Conservation (phyloP, 1,140 invertebrate species). For the Sycophaga agraensis region DNA sequence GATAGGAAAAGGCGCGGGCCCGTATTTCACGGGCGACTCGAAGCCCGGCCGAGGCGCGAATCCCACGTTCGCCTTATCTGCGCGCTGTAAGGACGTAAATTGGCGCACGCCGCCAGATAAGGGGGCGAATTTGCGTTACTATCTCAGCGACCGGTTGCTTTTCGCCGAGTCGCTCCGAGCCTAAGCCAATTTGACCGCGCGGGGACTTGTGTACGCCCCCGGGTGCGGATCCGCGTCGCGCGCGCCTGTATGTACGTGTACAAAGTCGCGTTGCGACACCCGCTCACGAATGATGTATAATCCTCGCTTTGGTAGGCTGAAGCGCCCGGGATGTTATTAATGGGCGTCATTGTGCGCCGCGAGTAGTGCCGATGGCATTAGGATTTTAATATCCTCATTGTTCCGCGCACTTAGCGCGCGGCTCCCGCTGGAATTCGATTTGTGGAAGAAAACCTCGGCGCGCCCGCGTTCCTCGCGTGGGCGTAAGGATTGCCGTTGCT, state of each 20-base stretch:
- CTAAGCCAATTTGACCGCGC: too few species aligned
- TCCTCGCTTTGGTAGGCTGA: not conserved
- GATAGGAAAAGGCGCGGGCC: too few species aligned
- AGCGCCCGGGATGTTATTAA: not conserved
- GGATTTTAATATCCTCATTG: not conserved
- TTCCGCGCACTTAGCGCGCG: not conserved
- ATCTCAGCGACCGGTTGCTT: not conserved
- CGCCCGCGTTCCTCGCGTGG: too few species aligned
- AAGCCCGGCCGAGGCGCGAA: constrained; percentile 3
- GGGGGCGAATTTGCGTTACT: constrained; percentile 13
- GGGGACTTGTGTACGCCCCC: too few species aligned
- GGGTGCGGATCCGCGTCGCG: too few species aligned
- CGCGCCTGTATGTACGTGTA: too few species aligned
- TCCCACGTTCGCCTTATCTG: constrained; percentile 18
- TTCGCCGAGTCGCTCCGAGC: too few species aligned
- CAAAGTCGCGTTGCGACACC: not conserved
- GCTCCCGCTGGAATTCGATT: not conserved
- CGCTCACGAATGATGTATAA: not conserved
- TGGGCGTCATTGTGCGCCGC: not conserved
- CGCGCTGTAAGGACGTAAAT: constrained; percentile 16
- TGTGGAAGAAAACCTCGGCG: not conserved
- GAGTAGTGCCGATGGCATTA: not conserved
- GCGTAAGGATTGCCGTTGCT: not conserved
- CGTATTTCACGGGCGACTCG: too few species aligned
- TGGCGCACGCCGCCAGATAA: not conserved